Conservation (phyloP, 2,797 vertebrate species). For the Furcifer pardalis region DNA sequence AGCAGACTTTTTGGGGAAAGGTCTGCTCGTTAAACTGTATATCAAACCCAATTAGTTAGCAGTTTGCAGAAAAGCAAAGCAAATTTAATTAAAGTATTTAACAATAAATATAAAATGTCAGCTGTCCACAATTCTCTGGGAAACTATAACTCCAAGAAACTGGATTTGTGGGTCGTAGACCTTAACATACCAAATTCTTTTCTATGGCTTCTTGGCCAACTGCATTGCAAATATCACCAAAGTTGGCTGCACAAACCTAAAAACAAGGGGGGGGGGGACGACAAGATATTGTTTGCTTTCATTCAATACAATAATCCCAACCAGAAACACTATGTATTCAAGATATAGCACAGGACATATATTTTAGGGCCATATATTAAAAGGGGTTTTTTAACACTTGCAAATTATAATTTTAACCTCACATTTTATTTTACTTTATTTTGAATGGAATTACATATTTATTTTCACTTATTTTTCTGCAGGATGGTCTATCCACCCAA, state of each 20-base stretch:
- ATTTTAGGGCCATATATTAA: background rate
- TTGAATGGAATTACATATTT: no score
- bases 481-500: no score
- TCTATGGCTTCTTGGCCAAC: constrained; percentile 92
- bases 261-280: background rate
- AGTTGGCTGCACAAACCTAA: constrained; percentile 91
- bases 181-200: constrained; percentile 85
- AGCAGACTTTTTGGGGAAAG: no score
- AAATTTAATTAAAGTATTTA: background rate
- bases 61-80: background rate
- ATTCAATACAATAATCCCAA: constrained; percentile 1
- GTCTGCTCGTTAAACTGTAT: no score
- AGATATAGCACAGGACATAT: background rate
- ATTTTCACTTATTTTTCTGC: no score
- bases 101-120: background rate
- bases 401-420: background rate
- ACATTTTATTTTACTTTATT: no score
- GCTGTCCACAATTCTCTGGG: background rate
- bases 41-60: background rate
- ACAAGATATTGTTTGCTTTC: constrained; percentile 42
- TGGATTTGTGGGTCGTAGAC: constrained; percentile 14
- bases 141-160: background rate
- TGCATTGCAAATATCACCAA: constrained; percentile 91
- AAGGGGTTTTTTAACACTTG: background rate
- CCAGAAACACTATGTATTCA: constrained; percentile 29